Conservation (phyloP, 2,113 vertebrate species). For the Aegypius monachus region DNA sequence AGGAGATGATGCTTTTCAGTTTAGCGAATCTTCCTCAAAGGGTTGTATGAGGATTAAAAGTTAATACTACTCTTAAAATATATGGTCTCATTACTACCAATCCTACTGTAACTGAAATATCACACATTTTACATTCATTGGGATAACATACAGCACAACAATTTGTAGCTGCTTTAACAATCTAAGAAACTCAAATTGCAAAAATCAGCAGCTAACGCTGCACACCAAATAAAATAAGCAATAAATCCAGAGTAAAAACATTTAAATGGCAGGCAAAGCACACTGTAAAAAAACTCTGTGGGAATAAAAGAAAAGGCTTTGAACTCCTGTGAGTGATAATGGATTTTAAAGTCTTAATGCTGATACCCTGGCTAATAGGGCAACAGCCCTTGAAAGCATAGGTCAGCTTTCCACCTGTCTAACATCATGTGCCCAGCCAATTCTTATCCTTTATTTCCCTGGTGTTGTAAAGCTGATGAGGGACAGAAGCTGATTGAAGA, state of each 20-base stretch:
- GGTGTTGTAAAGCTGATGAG: not conserved
- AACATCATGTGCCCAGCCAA: not conserved
- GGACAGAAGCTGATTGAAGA: not conserved
- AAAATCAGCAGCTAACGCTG: not conserved
- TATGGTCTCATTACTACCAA: not conserved
- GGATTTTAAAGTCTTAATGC: not conserved
- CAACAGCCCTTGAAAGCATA: not conserved
- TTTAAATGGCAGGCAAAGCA: conserved; percentile 1
- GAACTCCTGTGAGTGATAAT: not conserved
- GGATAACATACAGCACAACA: not conserved
- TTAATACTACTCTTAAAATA: not conserved
- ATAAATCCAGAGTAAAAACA: not conserved
- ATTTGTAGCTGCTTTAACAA: not conserved
- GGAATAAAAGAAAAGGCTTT: not conserved
- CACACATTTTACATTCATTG: not conserved
- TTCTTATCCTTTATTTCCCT: not conserved
- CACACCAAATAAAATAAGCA: not conserved
- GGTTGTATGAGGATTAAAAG: not conserved
- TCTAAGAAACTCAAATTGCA: not conserved
- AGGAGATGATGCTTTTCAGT: not conserved
- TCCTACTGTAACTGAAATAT: not conserved
- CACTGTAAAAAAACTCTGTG: not conserved
- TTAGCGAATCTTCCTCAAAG: not conserved
- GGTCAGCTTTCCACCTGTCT: not conserved
- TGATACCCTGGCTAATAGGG: not conserved